Percentiles rank a stretch among this genome's conserved stretches.
These are phyloP conservation scores for Lagenorhynchus albirostris DNA, from an alignment of 2,113 vertebrate species.

Conservation along the genomic window DNA sequence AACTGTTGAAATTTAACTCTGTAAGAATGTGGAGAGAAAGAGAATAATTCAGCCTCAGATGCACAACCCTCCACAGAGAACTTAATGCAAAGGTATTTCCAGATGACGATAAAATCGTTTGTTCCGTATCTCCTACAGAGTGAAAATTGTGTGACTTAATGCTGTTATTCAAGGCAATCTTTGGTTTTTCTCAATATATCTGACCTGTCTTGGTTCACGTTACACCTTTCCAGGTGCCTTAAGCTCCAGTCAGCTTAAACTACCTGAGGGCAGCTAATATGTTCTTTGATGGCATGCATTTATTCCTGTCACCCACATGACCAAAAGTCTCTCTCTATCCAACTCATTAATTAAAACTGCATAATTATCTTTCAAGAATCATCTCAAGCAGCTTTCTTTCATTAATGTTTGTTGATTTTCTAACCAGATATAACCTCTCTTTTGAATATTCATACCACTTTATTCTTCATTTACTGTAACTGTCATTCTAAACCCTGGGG, in stretches of 20 bases:
- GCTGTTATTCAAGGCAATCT: background rate
- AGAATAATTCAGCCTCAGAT: background rate
- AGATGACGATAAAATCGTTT: background rate
- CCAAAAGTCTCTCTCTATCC: background rate
- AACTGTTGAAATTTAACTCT: background rate
- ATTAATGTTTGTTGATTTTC: background rate
- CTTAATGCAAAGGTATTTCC: background rate
- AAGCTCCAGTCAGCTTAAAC: background rate
- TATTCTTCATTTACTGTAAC: background rate
- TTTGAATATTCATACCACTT: background rate
- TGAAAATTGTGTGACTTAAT: background rate
- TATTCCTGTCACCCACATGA: background rate
- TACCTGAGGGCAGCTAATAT: background rate
- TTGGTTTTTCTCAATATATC: background rate
- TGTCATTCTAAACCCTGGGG: background rate
- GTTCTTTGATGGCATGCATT: background rate
- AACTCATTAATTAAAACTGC: background rate
- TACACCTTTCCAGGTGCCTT: background rate
- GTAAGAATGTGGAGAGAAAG: background rate
- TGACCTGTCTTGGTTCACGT: background rate
- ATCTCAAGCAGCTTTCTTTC: background rate
- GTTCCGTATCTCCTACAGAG: background rate
- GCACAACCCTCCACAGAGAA: background rate
- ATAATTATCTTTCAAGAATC: background rate
- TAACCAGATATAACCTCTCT: background rate